Evolutionary conservation across 23 tunicate genomes (phyloP).

Genomic region (Clavelina lepadiformis): DNA sequence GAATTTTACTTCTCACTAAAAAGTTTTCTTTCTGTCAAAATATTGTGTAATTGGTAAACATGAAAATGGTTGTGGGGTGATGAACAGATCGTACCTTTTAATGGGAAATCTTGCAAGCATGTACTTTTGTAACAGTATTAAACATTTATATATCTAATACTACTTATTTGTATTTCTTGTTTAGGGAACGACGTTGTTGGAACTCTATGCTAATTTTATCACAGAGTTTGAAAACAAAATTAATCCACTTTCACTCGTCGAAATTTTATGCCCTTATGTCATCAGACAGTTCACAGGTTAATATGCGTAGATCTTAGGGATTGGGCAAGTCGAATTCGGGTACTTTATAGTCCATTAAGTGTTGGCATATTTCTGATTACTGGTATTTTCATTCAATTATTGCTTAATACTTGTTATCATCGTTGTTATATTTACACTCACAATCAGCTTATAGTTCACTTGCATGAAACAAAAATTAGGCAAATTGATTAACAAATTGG

Average conservation of each 20-base stretch:
- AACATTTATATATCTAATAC: neutral
- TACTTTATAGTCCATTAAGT: no score
- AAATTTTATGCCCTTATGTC: slow-evolving; percentile 86
- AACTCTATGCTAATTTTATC: slow-evolving; percentile 63
- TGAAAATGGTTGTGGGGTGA: neutral
- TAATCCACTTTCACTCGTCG: slow-evolving; percentile 77
- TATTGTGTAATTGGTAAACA: neutral
- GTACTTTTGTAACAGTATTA: neutral
- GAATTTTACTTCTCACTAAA: no score
- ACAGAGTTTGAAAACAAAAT: slow-evolving; percentile 82
- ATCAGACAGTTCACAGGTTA: slow-evolving; percentile 74
- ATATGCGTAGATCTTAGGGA: no score
- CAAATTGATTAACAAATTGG: no score
- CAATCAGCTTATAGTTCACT: no score
- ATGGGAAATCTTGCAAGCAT: neutral
- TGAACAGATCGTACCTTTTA: neutral
- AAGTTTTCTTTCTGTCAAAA: neutral
- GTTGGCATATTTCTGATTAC: no score
- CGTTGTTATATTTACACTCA: no score
- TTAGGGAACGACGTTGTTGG: slow-evolving; percentile 60
- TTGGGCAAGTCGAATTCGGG: no score
- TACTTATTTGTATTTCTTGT: neutral
- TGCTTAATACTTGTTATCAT: no score
- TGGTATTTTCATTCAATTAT: no score
- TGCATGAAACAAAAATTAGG: no score